Evolutionary conservation across 2,113 vertebrate genomes (phyloP).

Genomic region (Peucedramus taeniatus): DNA sequence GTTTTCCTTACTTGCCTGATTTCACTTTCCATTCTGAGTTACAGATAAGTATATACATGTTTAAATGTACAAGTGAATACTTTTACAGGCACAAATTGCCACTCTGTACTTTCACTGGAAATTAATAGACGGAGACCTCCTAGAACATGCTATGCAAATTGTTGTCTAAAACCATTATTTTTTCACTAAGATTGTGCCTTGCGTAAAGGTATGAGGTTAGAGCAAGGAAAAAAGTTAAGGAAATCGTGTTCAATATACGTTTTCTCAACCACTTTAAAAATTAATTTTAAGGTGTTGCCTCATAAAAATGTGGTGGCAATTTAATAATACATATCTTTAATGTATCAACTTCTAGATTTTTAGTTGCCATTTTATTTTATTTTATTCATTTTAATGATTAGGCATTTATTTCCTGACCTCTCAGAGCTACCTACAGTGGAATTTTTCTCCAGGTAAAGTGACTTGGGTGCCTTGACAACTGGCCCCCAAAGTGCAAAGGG

Average conservation of each 20-base stretch:
- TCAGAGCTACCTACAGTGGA: neutral
- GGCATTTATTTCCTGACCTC: neutral
- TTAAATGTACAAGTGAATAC: neutral
- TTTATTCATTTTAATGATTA: neutral
- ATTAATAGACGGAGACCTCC: neutral
- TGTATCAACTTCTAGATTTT: neutral
- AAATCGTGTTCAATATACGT: neutral
- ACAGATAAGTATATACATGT: neutral
- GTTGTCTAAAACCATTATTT: neutral
- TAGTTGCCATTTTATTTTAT: neutral
- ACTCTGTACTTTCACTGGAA: neutral
- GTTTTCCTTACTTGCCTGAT: neutral
- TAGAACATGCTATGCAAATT: neutral
- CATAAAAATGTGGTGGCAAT: neutral
- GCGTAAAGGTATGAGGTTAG: neutral
- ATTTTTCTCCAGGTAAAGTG: neutral
- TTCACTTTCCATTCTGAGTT: neutral
- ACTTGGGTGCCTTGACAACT: neutral
- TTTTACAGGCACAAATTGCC: neutral
- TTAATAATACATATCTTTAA: neutral
- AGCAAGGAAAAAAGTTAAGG: neutral
- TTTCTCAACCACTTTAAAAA: neutral
- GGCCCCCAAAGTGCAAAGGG: neutral
- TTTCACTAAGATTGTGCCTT: neutral
- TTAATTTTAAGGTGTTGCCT: neutral